Conservation (phyloP, 2,797 vertebrate species). For the Lateolabrax maculatus region DNA sequence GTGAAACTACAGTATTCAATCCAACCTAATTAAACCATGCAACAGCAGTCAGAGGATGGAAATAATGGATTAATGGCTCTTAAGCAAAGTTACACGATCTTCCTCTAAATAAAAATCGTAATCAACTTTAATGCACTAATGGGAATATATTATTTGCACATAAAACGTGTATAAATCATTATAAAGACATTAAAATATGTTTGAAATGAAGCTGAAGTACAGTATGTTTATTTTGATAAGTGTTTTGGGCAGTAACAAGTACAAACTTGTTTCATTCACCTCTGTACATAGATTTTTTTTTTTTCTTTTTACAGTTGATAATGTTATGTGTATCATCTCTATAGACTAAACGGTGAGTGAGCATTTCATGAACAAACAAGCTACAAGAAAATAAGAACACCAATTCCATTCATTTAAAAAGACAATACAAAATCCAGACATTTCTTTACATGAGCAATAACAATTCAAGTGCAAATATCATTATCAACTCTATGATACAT, state of each 20-base stretch:
- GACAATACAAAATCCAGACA: conserved; percentile 98
- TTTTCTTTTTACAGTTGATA: conserved; percentile 72
- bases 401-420: conserved; percentile 92
- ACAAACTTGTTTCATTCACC: conserved; percentile 79
- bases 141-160: conserved; percentile 9
- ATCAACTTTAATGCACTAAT: conserved; percentile 8
- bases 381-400: conserved; percentile 85
- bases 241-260: conserved; percentile 80
- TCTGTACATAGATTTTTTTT: conserved; percentile 71
- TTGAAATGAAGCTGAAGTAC: conserved; percentile 79
- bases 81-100: background rate
- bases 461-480: conserved; percentile 99
- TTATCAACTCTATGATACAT: conserved; percentile 92
- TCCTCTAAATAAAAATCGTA: background rate
- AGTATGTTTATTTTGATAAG: conserved; percentile 84
- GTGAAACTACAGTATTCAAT: background rate
- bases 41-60: background rate
- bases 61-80: background rate
- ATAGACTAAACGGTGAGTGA: conserved; percentile 80
- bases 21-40: background rate
- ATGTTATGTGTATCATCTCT: conserved; percentile 80
- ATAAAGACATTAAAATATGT: conserved; percentile 71
- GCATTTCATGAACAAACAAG: conserved; percentile 82
- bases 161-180: conserved; percentile 30
- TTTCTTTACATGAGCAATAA: conserved; percentile 98